phyloP scores from a whole-genome alignment of 2,113 vertebrate genomes.

The Megatriorchis doriae region DNA sequence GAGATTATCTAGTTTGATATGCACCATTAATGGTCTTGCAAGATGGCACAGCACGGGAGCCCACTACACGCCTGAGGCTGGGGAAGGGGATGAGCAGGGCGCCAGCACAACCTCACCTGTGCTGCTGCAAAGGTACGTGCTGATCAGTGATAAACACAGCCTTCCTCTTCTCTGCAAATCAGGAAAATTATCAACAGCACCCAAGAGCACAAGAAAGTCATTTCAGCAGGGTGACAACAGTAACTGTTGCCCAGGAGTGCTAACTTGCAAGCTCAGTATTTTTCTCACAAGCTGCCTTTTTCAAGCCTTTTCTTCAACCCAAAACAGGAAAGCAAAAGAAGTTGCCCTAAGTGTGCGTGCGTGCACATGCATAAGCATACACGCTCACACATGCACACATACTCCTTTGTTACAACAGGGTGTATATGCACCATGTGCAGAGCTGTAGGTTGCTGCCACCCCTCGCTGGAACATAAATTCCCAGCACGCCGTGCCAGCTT shows the following conservation, averaged over 20 bases:
- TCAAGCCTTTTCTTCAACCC: neutral
- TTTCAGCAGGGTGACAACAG: neutral
- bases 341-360: neutral
- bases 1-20: rapidly evolving
- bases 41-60: rapidly evolving
- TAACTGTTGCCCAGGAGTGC: neutral
- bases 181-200: neutral
- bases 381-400: neutral
- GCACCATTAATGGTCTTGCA: rapidly evolving
- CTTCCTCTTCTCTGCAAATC: neutral
- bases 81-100: neutral
- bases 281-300: neutral
- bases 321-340: neutral
- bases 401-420: slow-evolving; percentile 4
- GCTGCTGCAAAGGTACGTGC: neutral
- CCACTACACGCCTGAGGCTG: rapidly evolving
- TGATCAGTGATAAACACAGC: neutral
- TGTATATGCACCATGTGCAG: slow-evolving; percentile 22
- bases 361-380: neutral
- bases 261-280: neutral
- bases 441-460: slow-evolving; percentile 61
- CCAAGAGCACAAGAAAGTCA: neutral
- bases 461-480: slow-evolving; percentile 59
- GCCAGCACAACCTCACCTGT: neutral
- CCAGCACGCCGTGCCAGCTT: slow-evolving; percentile 29